Evolutionary conservation across 2,888 invertebrate genomes (phyloP), one percentile per base, ranked within the genome.

Genomic region (Epirrhoe tristata): DNA sequence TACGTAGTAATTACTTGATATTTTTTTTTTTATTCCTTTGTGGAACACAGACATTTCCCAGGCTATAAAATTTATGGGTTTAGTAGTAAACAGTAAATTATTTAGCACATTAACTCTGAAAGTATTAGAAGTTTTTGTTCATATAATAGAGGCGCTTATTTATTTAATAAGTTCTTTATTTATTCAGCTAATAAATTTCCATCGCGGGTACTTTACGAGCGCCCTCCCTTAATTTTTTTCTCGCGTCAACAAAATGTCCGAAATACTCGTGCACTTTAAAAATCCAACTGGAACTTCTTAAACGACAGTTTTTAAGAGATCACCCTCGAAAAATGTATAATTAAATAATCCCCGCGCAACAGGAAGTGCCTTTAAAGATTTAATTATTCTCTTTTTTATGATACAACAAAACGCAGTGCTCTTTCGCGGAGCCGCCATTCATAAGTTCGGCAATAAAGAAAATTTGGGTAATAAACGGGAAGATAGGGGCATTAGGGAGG

Each of bases 371-470:
- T 70, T 66, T 70, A 70, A 77, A 77, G 77, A 82, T 81, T 82
- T 80, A 81, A 82, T 82, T 82, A 82, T 75, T 72, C 70, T 66
- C 67, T 77, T 81, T 80, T 81, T 81, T 73, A 72, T 70, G 73
- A 54, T 72, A 74, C 71, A 74, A 73, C 74, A 74, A 70, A 74
- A 73, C 73, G 74, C 67, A 70, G 66, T 64, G 66, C 70, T 58
- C 63, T 63, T 65, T 68, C 69, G 66, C 66, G 65, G 63, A 62
- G 64, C 67, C 66, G 74, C 73, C 80, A 82, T 82, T 84, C 82
- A 83, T 81, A 83, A 84, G 82, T 83, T 83, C 76, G 74, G 81
- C 77, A 82, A 83, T 85, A 84, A 85, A 84, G 85, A 83, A 84
- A 84, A 84, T 85, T 85, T 81, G 71, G 74, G 82, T 80, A 76